Base-by-base conservation (phyloP, 2,797 vertebrate species). In the Melanogrammus aeglefinus region DNA sequence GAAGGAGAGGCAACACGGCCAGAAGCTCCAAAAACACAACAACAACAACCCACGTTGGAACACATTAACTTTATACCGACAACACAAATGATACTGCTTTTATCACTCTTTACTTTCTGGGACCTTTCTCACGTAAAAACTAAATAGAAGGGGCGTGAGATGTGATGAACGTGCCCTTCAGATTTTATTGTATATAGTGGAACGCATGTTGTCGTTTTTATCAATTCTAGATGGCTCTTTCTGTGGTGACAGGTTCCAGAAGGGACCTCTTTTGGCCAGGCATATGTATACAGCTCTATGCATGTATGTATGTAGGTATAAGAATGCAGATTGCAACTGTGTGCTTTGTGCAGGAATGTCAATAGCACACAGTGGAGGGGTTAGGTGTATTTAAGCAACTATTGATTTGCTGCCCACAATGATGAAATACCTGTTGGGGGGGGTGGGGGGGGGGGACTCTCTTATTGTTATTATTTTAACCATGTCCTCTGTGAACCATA, bases 181-280 rank as follows among this genome's bases (percentile, higher is more conserved):
- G 80, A 88, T 86, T 78, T 69, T 90, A 87, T 90, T 94, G 92
- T 94, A 92, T 83, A 93, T 91, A 92, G 27, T 72, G 83, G 81
- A 87, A 89, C 86, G 92, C 91, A 93, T 93, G 88, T 86, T 77
- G 27, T 44, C 79, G 77, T 78, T 76, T 75, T 85, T 81, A 72
- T 70, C 76, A 36, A 24, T 75, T 80, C 51, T 86, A 87, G 80
- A 76, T 70, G 57, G 75, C 77, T 84, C 83, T 80, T 79, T 73
- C 79, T 85, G 77, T 89, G 86, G 82, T 87, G 2, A 79, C 79
- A 73, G 82, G 82, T 86, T 85, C 31, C 9, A 78, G 80, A 84
- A 79, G 80, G 79, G 57, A 84, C 73, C 79, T 83, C 13, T 18
- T 63, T 63, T 81, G 81, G 81, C 81, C 83, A 38, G 21, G 80